These are phyloP conservation scores for Drosophila trapezifrons DNA, from an alignment of 1,140 invertebrate species.

Conservation along the genomic window DNA sequence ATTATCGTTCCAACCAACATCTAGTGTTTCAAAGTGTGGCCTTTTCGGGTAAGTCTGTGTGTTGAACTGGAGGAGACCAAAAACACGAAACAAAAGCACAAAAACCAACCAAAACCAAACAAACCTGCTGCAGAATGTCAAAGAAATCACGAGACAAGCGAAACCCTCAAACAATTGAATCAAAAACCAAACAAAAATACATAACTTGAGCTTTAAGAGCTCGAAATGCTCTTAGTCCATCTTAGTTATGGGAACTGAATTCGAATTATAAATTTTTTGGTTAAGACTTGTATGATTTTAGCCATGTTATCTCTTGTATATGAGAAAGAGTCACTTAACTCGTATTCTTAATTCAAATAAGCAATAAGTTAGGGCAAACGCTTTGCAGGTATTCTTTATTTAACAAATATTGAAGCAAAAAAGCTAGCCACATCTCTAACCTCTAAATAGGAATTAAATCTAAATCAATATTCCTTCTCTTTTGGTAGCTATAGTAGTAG, in stretches of 20 bases:
- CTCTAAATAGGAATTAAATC: too few relatives aligned
- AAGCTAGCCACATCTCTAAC: too few relatives aligned
- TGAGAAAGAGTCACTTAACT: neutral
- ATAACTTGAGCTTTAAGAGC: slow-evolving; percentile 3
- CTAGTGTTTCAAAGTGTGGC: slow-evolving; percentile 97
- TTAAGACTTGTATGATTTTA: too few relatives aligned
- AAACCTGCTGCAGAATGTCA: slow-evolving; percentile 23
- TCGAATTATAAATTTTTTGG: neutral
- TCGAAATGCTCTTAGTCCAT: slow-evolving; percentile 20
- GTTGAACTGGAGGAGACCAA: slow-evolving; percentile 45
- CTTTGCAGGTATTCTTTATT: too few relatives aligned
- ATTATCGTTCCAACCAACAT: slow-evolving; percentile 85
- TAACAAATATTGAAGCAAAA: too few relatives aligned
- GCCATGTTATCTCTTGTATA: too few relatives aligned
- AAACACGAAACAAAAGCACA: slow-evolving; percentile 28
- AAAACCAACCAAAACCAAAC: slow-evolving; percentile 2
- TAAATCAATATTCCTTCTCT: too few relatives aligned
- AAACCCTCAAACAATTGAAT: slow-evolving; percentile 6
- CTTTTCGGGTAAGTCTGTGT: slow-evolving; percentile 93
- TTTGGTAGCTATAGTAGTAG: too few relatives aligned
- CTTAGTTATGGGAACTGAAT: neutral
- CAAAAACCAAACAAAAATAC: neutral
- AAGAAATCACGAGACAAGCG: slow-evolving; percentile 1
- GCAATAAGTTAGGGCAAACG: too few relatives aligned
- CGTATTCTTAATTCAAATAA: neutral